Conservation (phyloP, 2,888 invertebrate genomes). For the Sarcophaga rosellei region DNA sequence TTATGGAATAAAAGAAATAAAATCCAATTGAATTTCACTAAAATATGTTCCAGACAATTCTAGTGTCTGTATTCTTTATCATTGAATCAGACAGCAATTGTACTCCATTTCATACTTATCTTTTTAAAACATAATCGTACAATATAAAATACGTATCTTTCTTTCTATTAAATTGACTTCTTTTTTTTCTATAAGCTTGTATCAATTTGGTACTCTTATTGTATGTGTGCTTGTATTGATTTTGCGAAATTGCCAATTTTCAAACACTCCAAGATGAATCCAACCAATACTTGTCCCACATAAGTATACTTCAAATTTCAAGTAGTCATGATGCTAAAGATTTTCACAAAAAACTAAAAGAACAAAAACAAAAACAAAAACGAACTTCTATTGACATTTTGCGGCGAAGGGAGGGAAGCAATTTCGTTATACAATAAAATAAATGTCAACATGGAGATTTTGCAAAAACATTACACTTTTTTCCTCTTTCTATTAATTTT, state of each 20-base stretch:
- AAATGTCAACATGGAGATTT: not conserved
- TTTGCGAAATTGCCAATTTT: slow-evolving; percentile 64
- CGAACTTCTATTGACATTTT: not conserved
- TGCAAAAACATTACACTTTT: not conserved
- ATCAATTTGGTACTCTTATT: not conserved
- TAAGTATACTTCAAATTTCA: slow-evolving; percentile 48
- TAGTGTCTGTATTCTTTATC: not conserved
- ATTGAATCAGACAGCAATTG: not conserved
- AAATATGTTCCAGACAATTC: not conserved
- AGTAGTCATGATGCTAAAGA: slow-evolving; percentile 45
- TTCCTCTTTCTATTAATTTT: not conserved
- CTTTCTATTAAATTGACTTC: not conserved
- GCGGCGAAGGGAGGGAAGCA: not conserved
- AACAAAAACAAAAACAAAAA: slow-evolving; percentile 9
- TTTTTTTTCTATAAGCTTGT: not conserved
- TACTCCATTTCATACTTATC: not conserved
- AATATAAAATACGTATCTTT: not conserved
- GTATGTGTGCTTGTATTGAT: slow-evolving; percentile 31
- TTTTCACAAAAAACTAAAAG: not conserved
- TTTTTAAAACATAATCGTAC: too few relatives aligned
- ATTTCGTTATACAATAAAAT: not conserved
- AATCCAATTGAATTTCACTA: not conserved
- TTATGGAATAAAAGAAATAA: not conserved
- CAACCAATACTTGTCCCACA: slow-evolving; percentile 39
- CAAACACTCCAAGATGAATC: slow-evolving; percentile 37